phyloP scores from a whole-genome alignment of 2,888 invertebrate species.

The Cephonodes hylas region DNA sequence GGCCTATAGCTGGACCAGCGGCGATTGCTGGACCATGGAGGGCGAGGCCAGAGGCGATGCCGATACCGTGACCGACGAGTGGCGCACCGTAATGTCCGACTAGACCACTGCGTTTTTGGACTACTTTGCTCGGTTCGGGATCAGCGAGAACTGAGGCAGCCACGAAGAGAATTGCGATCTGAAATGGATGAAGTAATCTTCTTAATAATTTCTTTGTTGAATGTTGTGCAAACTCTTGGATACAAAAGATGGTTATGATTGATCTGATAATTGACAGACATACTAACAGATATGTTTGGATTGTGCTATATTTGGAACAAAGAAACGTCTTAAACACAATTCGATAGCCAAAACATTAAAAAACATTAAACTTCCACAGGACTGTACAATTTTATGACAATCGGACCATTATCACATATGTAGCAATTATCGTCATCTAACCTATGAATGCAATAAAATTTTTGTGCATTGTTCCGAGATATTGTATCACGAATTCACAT shows the following conservation, averaged over 20 bases:
- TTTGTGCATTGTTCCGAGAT: neutral
- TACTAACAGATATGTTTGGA: no score
- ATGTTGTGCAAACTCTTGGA: no score
- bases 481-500: neutral
- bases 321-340: no score
- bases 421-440: neutral
- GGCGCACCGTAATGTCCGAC: conserved; percentile 58
- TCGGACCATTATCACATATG: no score
- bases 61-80: conserved; percentile 36
- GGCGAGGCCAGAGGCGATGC: conserved; percentile 29
- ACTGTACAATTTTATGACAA: no score
- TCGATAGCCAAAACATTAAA: no score
- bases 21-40: neutral
- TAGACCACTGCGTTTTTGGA: conserved; percentile 70
- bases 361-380: no score
- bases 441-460: neutral
- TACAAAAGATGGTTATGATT: no score
- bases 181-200: conserved; percentile 32
- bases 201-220: neutral
- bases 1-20: conserved; percentile 8
- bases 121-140: conserved; percentile 63
- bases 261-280: no score
- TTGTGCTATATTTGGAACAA: no score
- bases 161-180: conserved; percentile 61
- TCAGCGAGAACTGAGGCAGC: conserved; percentile 62